Percentiles rank a stretch among this genome's conserved stretches.
These are phyloP conservation scores for Eupleurogrammus muticus DNA, from an alignment of 2,797 vertebrate genomes.

Conservation along the genomic window DNA sequence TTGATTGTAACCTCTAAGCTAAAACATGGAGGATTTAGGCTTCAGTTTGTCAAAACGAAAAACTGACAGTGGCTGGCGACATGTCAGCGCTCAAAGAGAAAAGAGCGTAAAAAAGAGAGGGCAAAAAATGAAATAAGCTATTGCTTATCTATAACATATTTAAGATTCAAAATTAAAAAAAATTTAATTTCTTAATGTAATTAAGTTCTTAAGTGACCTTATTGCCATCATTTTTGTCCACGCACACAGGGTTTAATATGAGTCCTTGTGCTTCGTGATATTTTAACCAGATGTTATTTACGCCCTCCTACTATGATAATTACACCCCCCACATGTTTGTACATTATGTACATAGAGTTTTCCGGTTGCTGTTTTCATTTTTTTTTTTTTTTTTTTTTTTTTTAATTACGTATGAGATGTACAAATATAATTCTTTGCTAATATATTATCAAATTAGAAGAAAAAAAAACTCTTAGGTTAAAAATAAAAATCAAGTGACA, in stretches of 20 bases:
- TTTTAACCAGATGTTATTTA: slow-evolving; percentile 60
- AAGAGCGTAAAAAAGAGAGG: slow-evolving; percentile 45
- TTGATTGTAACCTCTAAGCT: slow-evolving; percentile 72
- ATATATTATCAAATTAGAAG: slow-evolving; percentile 86
- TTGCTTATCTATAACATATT: slow-evolving; percentile 75
- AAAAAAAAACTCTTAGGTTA: slow-evolving; percentile 62
- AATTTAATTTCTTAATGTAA: slow-evolving; percentile 78
- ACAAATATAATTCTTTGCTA: slow-evolving; percentile 89
- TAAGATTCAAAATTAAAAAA: slow-evolving; percentile 70
- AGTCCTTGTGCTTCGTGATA: slow-evolving; percentile 63
- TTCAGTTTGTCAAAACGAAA: slow-evolving; percentile 78
- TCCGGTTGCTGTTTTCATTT: slow-evolving; percentile 80
- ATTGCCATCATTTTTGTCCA: slow-evolving; percentile 72
- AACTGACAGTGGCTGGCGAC: slow-evolving; percentile 70
- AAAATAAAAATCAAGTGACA: slow-evolving; percentile 73
- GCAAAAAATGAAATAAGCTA: slow-evolving; percentile 41
- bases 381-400: slow-evolving; percentile 66
- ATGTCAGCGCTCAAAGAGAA: slow-evolving; percentile 70
- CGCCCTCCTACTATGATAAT: slow-evolving; percentile 52
- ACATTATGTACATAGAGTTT: slow-evolving; percentile 87
- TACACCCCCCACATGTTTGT: slow-evolving; percentile 76
- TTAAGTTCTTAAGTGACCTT: slow-evolving; percentile 85
- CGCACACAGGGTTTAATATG: slow-evolving; percentile 56
- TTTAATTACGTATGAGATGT: slow-evolving; percentile 82
- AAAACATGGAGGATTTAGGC: slow-evolving; percentile 70